Percentiles rank a stretch among this genome's conserved stretches.
These are phyloP conservation scores for Cylindroiulus punctatus DNA, from an alignment of 2,888 invertebrate genomes.

Conservation along the genomic window DNA sequence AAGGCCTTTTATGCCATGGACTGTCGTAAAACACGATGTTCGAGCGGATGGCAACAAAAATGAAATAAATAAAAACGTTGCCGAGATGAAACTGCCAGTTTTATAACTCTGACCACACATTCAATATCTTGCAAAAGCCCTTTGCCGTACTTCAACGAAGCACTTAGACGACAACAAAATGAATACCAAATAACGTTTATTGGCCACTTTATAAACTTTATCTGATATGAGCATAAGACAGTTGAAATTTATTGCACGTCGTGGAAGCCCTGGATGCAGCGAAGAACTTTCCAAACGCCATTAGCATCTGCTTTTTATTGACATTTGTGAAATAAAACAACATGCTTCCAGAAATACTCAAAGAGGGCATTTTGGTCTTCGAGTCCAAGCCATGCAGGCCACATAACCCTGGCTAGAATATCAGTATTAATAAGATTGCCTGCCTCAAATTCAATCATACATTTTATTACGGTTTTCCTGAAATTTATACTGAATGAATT, in stretches of 20 bases:
- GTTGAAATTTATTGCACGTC: conserved; percentile 36
- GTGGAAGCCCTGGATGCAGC: neutral
- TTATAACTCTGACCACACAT: conserved; percentile 42
- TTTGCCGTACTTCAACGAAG: neutral
- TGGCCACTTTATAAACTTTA: conserved; percentile 23
- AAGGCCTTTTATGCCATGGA: neutral
- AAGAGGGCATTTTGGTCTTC: neutral
- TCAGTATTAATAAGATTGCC: neutral
- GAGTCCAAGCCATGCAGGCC: neutral
- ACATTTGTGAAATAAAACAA: neutral
- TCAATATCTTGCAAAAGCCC: conserved; percentile 13
- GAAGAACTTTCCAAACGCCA: neutral
- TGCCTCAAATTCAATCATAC: neutral
- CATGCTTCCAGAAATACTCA: neutral
- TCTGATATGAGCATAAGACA: conserved; percentile 16
- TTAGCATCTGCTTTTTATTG: conserved; percentile 33
- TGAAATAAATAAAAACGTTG: conserved; percentile 31
- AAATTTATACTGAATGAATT: too few species aligned
- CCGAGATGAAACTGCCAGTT: conserved; percentile 34
- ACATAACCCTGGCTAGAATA: conserved; percentile 7
- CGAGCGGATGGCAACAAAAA: conserved; percentile 25
- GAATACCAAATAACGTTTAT: conserved; percentile 34
- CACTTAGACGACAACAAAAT: conserved; percentile 19
- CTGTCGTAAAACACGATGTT: conserved; percentile 29
- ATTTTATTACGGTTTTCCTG: too few species aligned